Base-by-base conservation (phyloP, 2,888 invertebrate genomes). In the Apantesis nais region DNA sequence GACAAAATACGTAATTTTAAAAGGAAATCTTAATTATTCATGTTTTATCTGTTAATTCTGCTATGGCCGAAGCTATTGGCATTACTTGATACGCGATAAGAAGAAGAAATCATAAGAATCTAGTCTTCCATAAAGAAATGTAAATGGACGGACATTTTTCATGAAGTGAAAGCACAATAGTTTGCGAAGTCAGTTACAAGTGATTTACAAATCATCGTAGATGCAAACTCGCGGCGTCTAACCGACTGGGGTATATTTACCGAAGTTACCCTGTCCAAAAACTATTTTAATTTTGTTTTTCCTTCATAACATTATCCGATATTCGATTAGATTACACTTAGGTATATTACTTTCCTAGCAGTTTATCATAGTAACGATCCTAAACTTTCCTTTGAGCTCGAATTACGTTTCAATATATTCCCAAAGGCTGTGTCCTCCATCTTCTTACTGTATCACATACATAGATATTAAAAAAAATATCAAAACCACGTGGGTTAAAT, bases 381-480 rank as follows among this genome's bases (percentile, higher is more conserved):
- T 22, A 52, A 52, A 52, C n/a, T 52, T n/a, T 52, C n/a, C n/a
- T 52, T 52, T 52, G 52, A 52, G n/a, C 52, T n/a, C n/a, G n/a
- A n/a, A 52, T 52, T 52, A n/a, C 52, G 52, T 52, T 52, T 52
- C 48, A 48, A 48, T 48, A 25, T 52, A 52, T 52, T 52, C 52
- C 52, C 52, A 52, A 52, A 52, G 52, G n/a, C 52, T 55, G 52
- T 55, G 52, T 25, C 11, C 8, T n/a, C 22, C 25, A 55, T 55
- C 12, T 55, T 3, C 11, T 12, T 52, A 55, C 52, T 25, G n/a
- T 55, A 25, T 25, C 12, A n/a, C 12, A 22, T 22, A 48, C 48
- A 22, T 22, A n/a, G 16, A 19, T 44, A 44, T 19, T 44, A 19
- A 44, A 44, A 2, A 1, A 44, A 44, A 19, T n/a, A 44, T 44